These are phyloP conservation scores for Strigops habroptila DNA, from an alignment of 2,113 vertebrate genomes.

Conservation along the genomic window DNA sequence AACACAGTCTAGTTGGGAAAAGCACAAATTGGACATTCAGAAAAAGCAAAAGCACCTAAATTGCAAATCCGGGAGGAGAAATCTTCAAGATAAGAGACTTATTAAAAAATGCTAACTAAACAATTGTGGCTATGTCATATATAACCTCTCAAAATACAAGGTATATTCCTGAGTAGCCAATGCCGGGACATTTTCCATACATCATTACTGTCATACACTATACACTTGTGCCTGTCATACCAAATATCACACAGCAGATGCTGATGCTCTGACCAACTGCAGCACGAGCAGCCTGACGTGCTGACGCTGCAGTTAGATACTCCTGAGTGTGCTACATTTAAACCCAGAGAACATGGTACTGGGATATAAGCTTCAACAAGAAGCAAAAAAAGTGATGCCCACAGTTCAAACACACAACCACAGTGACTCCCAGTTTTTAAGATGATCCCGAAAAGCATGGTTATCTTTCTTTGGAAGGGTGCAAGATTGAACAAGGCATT, in stretches of 20 bases:
- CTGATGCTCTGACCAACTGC: not conserved
- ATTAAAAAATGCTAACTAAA: not conserved
- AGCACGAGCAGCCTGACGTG: not conserved
- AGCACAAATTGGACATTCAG: not conserved
- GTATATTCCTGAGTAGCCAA: not conserved
- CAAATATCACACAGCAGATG: not conserved
- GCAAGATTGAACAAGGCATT: not conserved
- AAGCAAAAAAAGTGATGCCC: not conserved
- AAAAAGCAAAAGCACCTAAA: not conserved
- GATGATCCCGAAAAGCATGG: not conserved
- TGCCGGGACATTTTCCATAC: not conserved
- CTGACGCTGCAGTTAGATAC: not conserved
- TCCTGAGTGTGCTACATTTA: accelerated
- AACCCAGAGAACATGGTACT: not conserved
- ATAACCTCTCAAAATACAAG: not conserved
- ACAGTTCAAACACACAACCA: not conserved
- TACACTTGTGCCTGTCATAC: not conserved
- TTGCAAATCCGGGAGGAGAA: not conserved
- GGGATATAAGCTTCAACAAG: not conserved
- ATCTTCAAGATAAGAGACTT: not conserved
- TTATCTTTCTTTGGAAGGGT: not conserved
- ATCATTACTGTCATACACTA: too few species aligned
- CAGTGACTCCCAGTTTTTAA: not conserved
- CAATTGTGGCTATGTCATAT: accelerated
- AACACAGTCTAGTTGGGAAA: not conserved